A percentile compares a stretch with the other conserved stretches of the same genome.
phyloP scores from a whole-genome alignment of 2,113 vertebrate genomes.

The Cinclus mexicanus region DNA sequence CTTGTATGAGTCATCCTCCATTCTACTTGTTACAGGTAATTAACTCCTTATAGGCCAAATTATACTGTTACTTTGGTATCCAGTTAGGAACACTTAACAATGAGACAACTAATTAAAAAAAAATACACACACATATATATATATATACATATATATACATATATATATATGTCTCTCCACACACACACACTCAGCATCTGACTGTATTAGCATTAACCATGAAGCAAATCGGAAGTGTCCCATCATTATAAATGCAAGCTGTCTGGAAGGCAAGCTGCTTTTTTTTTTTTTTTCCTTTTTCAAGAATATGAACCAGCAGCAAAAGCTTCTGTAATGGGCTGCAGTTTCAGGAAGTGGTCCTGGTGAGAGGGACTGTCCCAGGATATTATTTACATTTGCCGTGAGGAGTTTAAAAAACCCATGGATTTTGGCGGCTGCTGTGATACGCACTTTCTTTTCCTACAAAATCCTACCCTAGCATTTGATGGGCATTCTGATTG shows the following conservation, averaged over 20 bases:
- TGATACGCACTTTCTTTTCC: slow-evolving; percentile 68
- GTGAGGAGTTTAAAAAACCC: neutral
- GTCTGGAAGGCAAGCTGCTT: neutral
- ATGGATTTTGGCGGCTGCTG: slow-evolving; percentile 57
- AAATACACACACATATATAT: neutral
- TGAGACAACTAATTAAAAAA: slow-evolving; percentile 9
- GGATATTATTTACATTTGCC: slow-evolving; percentile 31
- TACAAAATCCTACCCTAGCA: slow-evolving; percentile 39
- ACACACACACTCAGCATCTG: slow-evolving; percentile 23
- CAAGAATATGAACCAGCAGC: slow-evolving; percentile 46
- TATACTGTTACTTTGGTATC: slow-evolving; percentile 37
- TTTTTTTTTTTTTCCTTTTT: neutral
- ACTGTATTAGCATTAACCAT: slow-evolving; percentile 52
- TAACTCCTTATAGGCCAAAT: slow-evolving; percentile 37
- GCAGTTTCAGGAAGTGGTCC: slow-evolving; percentile 48
- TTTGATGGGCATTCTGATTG: slow-evolving; percentile 72
- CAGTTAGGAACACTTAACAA: slow-evolving; percentile 46
- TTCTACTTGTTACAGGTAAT: slow-evolving; percentile 45
- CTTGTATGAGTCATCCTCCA: neutral
- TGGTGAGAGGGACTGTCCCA: neutral
- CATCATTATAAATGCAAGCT: slow-evolving; percentile 38
- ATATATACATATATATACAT: too few relatives aligned
- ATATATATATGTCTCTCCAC: neutral
- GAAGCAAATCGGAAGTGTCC: slow-evolving; percentile 49
- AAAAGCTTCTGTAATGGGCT: slow-evolving; percentile 31